Evolutionary conservation across 2,888 invertebrate species (phyloP).

Genomic region (Standfussiana lucernea): DNA sequence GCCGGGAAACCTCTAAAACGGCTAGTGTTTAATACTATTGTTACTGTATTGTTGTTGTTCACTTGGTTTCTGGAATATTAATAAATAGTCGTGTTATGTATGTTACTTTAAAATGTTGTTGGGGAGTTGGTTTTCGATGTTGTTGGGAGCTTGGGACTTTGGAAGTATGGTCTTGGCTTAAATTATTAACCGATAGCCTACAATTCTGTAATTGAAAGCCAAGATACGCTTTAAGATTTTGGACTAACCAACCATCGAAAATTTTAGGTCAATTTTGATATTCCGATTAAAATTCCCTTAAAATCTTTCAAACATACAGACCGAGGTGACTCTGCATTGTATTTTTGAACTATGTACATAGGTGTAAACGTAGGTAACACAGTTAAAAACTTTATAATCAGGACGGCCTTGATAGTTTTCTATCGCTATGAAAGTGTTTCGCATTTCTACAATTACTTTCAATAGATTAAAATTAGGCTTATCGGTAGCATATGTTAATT

Average conservation of each 20-base stretch:
- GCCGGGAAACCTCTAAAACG: conserved; percentile 25
- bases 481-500: too few species aligned
- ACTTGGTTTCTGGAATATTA: conserved; percentile 4
- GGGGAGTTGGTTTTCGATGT: conserved; percentile 6
- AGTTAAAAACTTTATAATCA: too few species aligned
- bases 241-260: neutral
- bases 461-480: too few species aligned
- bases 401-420: too few species aligned
- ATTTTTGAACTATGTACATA: too few species aligned
- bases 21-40: conserved; percentile 37
- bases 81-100: conserved; percentile 5
- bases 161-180: neutral
- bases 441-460: too few species aligned
- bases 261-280: neutral
- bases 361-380: too few species aligned
- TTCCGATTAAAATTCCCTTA: neutral
- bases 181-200: neutral
- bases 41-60: conserved; percentile 14
- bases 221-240: neutral
- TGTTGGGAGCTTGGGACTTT: neutral
- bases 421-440: too few species aligned
- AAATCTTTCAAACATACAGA: too few species aligned
- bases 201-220: neutral
- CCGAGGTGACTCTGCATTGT: too few species aligned
- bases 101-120: conserved; percentile 14